phyloP scores from a whole-genome alignment of 53 echinoderm and acorn worm species.

The Echinarachnius parma region DNA sequence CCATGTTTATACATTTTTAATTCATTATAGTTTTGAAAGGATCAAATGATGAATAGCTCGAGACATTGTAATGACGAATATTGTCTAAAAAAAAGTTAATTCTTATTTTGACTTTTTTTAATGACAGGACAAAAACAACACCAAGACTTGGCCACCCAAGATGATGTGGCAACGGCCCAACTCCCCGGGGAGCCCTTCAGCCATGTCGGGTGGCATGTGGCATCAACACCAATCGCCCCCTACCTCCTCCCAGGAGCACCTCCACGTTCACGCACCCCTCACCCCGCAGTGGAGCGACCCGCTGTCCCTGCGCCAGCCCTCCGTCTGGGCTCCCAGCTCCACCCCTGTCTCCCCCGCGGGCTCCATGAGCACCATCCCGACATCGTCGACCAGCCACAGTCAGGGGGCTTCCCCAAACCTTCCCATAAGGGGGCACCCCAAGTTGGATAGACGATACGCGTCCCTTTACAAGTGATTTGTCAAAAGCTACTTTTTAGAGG shows the following conservation, averaged over 20 bases:
- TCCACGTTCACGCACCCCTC: conserved; percentile 88
- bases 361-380: conserved; percentile 77
- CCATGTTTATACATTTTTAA: too few relatives aligned
- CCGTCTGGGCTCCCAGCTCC: conserved; percentile 67
- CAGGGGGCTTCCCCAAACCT: conserved; percentile 36
- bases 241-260: conserved; percentile 61
- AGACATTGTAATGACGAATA: neutral
- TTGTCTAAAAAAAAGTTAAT: neutral
- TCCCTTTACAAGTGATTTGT: conserved; percentile 49
- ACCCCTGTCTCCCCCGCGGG: conserved; percentile 86
- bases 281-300: conserved; percentile 99
- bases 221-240: conserved; percentile 41
- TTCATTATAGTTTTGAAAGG: too few relatives aligned
- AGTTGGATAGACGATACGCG: conserved; percentile 80
- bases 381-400: conserved; percentile 67
- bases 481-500: too few relatives aligned
- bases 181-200: conserved; percentile 52
- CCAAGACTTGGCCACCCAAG: conserved; percentile 98
- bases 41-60: too few relatives aligned
- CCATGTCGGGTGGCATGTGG: conserved; percentile 7
- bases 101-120: neutral
- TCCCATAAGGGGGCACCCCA: conserved; percentile 59
- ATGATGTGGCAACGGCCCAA: conserved; percentile 81
- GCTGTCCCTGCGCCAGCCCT: conserved; percentile 65
- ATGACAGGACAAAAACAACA: conserved; percentile 76